Evolutionary conservation across 2,888 invertebrate genomes (phyloP), one percentile per base, ranked within the genome.

Genomic region (Gonocerus acuteangulatus): DNA sequence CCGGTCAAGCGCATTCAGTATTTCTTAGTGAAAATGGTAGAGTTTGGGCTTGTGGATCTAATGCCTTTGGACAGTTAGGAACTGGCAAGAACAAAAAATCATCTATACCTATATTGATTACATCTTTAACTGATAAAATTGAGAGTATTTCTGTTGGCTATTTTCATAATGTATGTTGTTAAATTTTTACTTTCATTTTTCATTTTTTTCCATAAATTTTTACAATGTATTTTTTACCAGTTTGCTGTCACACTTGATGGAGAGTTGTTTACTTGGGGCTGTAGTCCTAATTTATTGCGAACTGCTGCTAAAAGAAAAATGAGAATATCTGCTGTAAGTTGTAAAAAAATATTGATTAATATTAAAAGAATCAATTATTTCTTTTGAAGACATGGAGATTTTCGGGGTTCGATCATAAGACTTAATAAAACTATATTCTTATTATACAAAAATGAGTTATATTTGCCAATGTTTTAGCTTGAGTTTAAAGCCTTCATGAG

Each of bases 51-150:
- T 76, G 81, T 71, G 87, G 87, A 19, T 85, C 87, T 60, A 86
- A 85, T 66, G 82, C 84, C 67, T 90, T 88, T 74, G 90, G 89
- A 0, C 90, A 91, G 73, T 76, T 91, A 22, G 89, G 86, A 45
- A 76, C 73, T 48, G 79, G 78, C 1, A 74, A 74, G 18, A 73
- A 78, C 6, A 75, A 77, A 60, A 87, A 87, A 73, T 69, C 79
- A 0, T 75, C 75, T 73, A 75, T 75, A 69, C 87, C 88, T 0
- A 70, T 78, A 15, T 79, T 75, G 72, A 75, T 84, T 32, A 72
- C 74, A 32, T 69, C 78, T n/a, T 71, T 81, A 63, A 75, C 79
- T 21, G 80, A 81, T 66, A 77, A 75, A 67, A 78, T 78, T 1
- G 73, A 71, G 1, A 68, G 69, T 18, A 76, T 86, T 62, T 76